These are phyloP conservation scores for Thelaira solivaga DNA, from an alignment of 2,888 invertebrate species.

Conservation along the genomic window DNA sequence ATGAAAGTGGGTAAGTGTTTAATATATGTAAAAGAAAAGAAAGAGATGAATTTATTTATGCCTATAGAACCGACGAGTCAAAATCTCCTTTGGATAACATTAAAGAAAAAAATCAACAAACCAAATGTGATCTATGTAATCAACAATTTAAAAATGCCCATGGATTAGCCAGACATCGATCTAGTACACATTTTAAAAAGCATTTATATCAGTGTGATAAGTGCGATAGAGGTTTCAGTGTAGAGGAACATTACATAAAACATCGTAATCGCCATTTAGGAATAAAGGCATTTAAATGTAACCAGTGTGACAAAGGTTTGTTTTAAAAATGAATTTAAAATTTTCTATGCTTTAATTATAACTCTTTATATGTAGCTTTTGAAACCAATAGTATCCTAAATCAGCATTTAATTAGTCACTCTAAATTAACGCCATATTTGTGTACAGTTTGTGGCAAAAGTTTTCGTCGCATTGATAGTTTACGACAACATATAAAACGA, in stretches of 20 bases:
- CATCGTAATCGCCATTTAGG: constrained; percentile 42
- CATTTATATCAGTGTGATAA: constrained; percentile 74
- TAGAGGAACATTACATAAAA: constrained; percentile 9
- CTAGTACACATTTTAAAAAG: constrained; percentile 40
- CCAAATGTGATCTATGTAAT: constrained; percentile 64
- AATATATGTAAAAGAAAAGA: too few species aligned
- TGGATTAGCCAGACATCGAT: constrained; percentile 65
- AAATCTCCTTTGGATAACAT: neutral
- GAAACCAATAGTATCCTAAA: constrained; percentile 73
- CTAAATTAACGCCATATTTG: constrained; percentile 79
- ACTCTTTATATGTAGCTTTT: constrained; percentile 21
- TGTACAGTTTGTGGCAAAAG: constrained; percentile 80
- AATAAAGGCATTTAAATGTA: constrained; percentile 27
- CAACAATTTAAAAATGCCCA: constrained; percentile 18
- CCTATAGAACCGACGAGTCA: neutral
- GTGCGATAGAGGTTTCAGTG: constrained; percentile 60
- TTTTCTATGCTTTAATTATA: neutral
- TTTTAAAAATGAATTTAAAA: neutral
- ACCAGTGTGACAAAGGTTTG: constrained; percentile 31
- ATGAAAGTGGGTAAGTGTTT: neutral
- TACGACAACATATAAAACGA: constrained; percentile 80
- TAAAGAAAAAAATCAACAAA: neutral
- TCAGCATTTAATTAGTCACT: constrained; percentile 79
- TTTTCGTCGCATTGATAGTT: constrained; percentile 77
- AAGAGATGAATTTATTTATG: neutral